Evolutionary conservation across 1,140 invertebrate genomes (phyloP), one percentile per base, ranked within the genome.

Genomic region (Scaptodrosophila lebanonensis): DNA sequence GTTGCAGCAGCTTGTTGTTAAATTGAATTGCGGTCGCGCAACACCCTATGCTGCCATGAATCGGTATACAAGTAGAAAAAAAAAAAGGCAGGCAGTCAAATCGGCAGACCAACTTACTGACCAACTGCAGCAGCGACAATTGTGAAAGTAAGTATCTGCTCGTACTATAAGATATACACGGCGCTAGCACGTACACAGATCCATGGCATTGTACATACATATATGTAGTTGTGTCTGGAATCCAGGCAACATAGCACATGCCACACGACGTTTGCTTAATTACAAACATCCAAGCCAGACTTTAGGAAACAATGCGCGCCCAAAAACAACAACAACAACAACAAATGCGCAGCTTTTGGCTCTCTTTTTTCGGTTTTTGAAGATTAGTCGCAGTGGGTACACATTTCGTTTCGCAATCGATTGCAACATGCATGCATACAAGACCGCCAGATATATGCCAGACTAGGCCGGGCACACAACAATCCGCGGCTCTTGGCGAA

Each of bases 391-490:
- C 76, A 83, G 75, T 82, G 75, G 75, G 75, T 82, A 76, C 75
- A 82, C 75, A 82, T 75, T 82, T 82, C 76, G 75, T 82, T 82
- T 82, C 75, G 75, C 75, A 82, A 82, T 82, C 75, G 75, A 82
- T 82, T 82, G 75, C 75, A 82, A 82, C 76, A 82, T 83, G 75
- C 76, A 82, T 13, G 12, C 32, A 33, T 13, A 33, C 32, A 12
- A 38, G 13, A 15, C 11, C 15, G 35, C 11, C 35, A 38, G 35
- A 15, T 6, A 3, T 9, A 12, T 2, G 6, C 4, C 35, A n/a
- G n/a, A n/a, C n/a, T n/a, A n/a, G n/a, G n/a, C n/a, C 32, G 13
- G 32, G 3, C 32, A 35, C 3, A 9, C 32, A 35, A 11, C 32
- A 4, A 35, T 9, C 4, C 32, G 13, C n/a, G n/a, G n/a, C n/a